Base-by-base conservation (phyloP, 2,797 vertebrate species). In the Premnoplex brunnescens region DNA sequence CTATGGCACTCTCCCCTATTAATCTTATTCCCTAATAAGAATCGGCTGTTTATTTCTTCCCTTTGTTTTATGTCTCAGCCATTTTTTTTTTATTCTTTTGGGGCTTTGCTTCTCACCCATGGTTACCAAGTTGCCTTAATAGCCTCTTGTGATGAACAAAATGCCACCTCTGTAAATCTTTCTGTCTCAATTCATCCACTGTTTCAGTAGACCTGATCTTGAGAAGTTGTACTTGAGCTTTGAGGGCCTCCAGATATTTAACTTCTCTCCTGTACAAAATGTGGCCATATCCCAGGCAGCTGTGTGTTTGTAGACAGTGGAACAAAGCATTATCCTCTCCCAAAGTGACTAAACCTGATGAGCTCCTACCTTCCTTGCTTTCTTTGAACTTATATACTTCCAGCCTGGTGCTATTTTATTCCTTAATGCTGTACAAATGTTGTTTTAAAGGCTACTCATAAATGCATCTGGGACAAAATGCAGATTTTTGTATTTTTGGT, bases 191-290 rank as follows among this genome's bases (percentile, higher is more conserved):
- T 95, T 95, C 74, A 86, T 62, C 55, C 59, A 46, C 23, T 5
- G 3, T 92, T 93, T 81, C 78, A 36, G 93, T 63, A 67, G 87
- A 66, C 85, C 59, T 88, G 87, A 83, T 74, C 73, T 88, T 82
- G 84, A 92, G 91, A 91, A 96, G 94, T 37, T 89, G 93, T 92
- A 93, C 93, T 96, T 95, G 94, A 97, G 91, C 81, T 84, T 90
- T 89, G 91, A 93, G 89, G 76, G 73, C 66, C 76, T 93, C n/a
- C 69, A 91, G 91, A 79, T 73, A 87, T 74, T 92, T 77, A 34
- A 63, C 30, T 85, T 88, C 37, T 77, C 77, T 78, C 39, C 6
- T 67, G 54, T 52, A 24, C 4, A 16, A 73, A 76, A 48, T 17
- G 41, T 92, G 80, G 59, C 85, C 7, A 0, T 39, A 3, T 48